These are phyloP conservation scores for Gallinago stenura DNA, from an alignment of 2,797 vertebrate genomes.

Conservation along the genomic window DNA sequence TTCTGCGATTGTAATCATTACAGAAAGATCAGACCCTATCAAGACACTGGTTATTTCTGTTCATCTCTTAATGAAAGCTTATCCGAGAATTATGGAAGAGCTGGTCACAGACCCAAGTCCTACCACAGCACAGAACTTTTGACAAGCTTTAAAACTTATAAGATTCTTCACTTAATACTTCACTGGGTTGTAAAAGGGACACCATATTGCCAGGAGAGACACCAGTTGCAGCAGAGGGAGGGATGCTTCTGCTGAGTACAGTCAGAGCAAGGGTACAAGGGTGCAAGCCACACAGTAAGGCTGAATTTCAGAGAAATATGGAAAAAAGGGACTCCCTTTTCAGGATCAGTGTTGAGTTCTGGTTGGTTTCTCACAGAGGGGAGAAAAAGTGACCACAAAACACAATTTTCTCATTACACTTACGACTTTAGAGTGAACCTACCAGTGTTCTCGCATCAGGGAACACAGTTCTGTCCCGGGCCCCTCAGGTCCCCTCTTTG, in stretches of 20 bases:
- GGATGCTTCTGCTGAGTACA: neutral
- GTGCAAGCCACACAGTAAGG: neutral
- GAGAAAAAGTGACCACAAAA: neutral
- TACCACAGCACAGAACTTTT: neutral
- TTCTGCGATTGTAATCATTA: neutral
- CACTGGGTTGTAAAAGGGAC: neutral
- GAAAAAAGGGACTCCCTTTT: neutral
- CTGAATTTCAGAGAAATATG: neutral
- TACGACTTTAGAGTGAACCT: neutral
- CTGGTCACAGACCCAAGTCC: neutral
- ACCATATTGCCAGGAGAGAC: neutral
- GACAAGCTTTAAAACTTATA: neutral
- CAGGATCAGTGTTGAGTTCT: neutral
- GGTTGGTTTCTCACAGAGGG: neutral
- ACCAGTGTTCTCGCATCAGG: accelerated
- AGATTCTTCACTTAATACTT: neutral
- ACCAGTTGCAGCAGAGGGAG: neutral
- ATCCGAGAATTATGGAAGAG: neutral
- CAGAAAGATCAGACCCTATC: neutral
- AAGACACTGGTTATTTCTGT: neutral
- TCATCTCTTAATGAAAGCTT: neutral
- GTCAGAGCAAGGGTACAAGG: accelerated
- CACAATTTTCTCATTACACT: neutral
- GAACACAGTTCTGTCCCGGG: accelerated
- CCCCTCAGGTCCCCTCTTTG: neutral